Evolutionary conservation across 2,888 invertebrate genomes (phyloP).

Genomic region (Agonopterix subpropinquella): DNA sequence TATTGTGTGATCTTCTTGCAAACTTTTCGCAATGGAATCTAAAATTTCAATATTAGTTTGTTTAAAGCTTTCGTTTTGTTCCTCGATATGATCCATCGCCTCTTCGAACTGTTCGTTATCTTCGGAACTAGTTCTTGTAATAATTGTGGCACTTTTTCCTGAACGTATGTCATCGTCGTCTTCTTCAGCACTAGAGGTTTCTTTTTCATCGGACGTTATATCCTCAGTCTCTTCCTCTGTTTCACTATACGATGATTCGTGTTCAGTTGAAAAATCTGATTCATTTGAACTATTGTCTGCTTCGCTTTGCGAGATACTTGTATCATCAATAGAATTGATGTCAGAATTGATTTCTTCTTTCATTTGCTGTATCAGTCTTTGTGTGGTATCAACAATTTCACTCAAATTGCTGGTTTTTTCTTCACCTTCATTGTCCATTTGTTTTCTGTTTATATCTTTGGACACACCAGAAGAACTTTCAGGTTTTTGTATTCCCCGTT

Average conservation of each 20-base stretch:
- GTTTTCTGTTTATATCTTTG: no score
- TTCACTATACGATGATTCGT: conserved; percentile 69
- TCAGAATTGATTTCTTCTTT: conserved; percentile 78
- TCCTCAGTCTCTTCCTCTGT: conserved; percentile 55
- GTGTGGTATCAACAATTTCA: conserved; percentile 77
- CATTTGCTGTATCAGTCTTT: conserved; percentile 79
- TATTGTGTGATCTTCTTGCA: conserved; percentile 56
- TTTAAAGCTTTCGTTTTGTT: conserved; percentile 51
- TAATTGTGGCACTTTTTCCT: conserved; percentile 13
- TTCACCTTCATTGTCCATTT: conserved; percentile 12
- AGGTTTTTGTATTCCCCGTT: no score
- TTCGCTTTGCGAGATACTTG: conserved; percentile 64
- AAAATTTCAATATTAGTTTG: conserved; percentile 59
- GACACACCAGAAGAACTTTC: no score
- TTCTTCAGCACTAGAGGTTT: conserved; percentile 37
- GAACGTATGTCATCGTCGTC: conserved; percentile 21
- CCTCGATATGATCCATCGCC: conserved; percentile 64
- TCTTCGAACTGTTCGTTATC: conserved; percentile 69
- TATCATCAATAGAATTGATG: conserved; percentile 68
- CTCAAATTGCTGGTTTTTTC: conserved; percentile 55
- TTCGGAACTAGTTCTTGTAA: conserved; percentile 43
- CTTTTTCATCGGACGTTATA: conserved; percentile 52
- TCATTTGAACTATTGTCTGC: conserved; percentile 48
- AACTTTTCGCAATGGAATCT: conserved; percentile 61
- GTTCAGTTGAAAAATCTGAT: conserved; percentile 38